Percentiles rank a stretch among this genome's conserved stretches.
phyloP scores from a whole-genome alignment of 2,113 vertebrate species.

The Orycteropus afer region DNA sequence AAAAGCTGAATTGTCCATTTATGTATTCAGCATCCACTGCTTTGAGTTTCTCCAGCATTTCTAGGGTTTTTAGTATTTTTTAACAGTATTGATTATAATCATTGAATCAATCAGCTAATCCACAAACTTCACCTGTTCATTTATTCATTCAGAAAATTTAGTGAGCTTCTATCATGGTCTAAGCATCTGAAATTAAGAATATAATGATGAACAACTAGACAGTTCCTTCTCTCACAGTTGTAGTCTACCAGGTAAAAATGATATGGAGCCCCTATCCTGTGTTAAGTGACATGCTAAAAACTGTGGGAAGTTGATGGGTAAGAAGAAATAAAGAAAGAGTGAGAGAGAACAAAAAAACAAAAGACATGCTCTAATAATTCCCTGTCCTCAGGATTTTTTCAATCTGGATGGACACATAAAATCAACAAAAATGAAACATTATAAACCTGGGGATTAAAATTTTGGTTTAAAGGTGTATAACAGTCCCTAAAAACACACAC shows the following conservation, averaged over 20 bases:
- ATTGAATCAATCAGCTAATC: neutral
- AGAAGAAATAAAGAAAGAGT: neutral
- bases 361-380: neutral
- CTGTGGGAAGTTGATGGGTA: neutral
- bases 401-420: slow-evolving; percentile 17
- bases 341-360: neutral
- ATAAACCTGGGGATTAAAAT: slow-evolving; percentile 18
- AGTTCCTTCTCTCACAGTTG: neutral
- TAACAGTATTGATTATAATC: slow-evolving; percentile 1
- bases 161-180: neutral
- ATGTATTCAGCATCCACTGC: neutral
- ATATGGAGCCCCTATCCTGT: neutral
- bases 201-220: slow-evolving; percentile 10
- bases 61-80: neutral
- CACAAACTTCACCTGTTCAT: slow-evolving; percentile 30
- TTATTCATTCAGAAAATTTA: slow-evolving; percentile 44
- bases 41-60: slow-evolving; percentile 4
- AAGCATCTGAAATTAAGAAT: neutral
- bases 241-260: neutral
- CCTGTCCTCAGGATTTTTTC: neutral
- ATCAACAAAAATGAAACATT: slow-evolving; percentile 31
- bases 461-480: neutral
- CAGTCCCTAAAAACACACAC: neutral
- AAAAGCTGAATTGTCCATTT: neutral
- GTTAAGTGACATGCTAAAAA: neutral